Evolutionary conservation across 2,888 invertebrate species (phyloP), one percentile per base, ranked within the genome.

Genomic region (Trilocha varians): DNA sequence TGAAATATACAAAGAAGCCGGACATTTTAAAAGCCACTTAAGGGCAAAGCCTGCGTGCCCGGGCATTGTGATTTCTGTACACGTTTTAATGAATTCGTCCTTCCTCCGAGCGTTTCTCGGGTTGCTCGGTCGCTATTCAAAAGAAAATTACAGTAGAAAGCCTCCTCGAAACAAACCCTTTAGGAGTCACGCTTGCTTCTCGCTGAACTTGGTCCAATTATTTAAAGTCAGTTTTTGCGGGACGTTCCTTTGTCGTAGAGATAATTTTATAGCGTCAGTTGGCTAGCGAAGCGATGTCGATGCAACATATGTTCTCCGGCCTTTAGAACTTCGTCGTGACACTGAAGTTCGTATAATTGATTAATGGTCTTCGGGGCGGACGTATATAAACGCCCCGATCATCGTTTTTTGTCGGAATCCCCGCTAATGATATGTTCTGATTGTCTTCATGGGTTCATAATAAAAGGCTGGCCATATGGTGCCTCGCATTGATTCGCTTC

Each of bases 361-460:
- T 84, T 82, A 80, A 84, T 82, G 74, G 67, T 47, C 50, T 63
- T 60, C 58, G 61, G 72, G 76, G 77, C 80, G 78, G 80, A 82
- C 80, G 71, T 76, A 76, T 73, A 79, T 78, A 76, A 78, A 78
- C 68, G 76, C 63, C 57, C 56, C 70, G 64, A 73, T 75, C 70
- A 61, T 67, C 58, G 60, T 75, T 82, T 83, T 80, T 74, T 74
- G 65, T 73, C 52, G 56, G 62, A 70, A 78, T 75, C 73, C 70
- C 73, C 63, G 63, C 65, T 83, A 83, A 83, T 83, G 73, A 83
- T 84, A 82, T 74, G 73, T 75, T 82, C 62, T 72, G 79, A 80
- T 83, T 79, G 72, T 75, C 69, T 75, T 64, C 64, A 63, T 63
- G 64, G 67, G 63, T 59, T 49, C 59, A 61, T 64, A 65, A 64